These are phyloP conservation scores for Miopithecus talapoin DNA, from an alignment of 2,797 vertebrate species.

Conservation along the genomic window DNA sequence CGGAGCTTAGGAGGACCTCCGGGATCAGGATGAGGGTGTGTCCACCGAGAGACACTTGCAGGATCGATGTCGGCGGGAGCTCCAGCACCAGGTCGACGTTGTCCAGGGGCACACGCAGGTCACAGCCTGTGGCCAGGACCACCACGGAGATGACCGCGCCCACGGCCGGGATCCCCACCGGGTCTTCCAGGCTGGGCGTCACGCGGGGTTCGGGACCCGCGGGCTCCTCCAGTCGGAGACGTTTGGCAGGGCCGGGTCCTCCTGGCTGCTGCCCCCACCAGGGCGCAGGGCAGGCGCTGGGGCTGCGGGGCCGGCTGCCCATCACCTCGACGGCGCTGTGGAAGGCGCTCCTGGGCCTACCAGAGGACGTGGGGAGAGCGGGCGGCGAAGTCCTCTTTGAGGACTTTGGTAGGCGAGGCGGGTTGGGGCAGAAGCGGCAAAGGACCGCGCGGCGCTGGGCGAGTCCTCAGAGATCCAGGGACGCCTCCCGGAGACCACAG, in stretches of 20 bases:
- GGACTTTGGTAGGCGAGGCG: neutral
- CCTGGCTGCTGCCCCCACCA: neutral
- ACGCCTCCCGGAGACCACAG: neutral
- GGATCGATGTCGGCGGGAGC: neutral
- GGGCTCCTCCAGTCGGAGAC: neutral
- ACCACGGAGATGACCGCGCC: neutral
- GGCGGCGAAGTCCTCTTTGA: neutral
- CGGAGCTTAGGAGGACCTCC: neutral
- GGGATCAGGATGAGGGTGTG: conserved; percentile 41
- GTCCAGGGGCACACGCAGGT: conserved; percentile 20
- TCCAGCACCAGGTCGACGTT: neutral
- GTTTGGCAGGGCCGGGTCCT: neutral
- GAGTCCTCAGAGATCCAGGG: neutral
- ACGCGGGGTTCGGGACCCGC: rapidly evolving
- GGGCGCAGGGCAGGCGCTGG: neutral
- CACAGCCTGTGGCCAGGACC: neutral
- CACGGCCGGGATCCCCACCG: rapidly evolving
- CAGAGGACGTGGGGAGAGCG: neutral
- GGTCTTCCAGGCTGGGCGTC: neutral
- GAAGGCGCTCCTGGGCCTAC: no score
- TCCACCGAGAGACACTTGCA: neutral
- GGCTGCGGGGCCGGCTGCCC: neutral
- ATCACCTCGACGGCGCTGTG: neutral
- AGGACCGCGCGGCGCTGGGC: neutral
- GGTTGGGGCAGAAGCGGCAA: neutral